phyloP scores from a whole-genome alignment of 2,888 invertebrate species.

The Melanostoma mellinum region DNA sequence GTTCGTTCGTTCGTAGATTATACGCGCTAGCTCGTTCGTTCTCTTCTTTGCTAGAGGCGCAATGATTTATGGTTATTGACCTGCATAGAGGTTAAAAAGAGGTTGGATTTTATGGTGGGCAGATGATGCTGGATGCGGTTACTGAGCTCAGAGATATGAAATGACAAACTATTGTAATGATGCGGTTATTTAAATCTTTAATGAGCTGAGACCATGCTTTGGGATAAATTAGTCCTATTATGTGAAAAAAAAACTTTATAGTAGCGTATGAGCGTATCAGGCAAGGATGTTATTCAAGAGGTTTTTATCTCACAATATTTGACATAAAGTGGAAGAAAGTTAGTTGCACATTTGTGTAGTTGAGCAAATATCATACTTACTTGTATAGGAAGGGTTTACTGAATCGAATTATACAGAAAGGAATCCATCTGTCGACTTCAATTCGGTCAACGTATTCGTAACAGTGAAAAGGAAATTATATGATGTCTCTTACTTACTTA shows the following conservation, averaged over 20 bases:
- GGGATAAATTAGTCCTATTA: slow-evolving; percentile 24
- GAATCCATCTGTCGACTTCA: too few species aligned
- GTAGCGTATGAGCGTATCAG: too few species aligned
- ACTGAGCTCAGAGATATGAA: slow-evolving; percentile 51
- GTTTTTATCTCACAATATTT: too few species aligned
- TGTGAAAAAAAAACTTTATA: slow-evolving; percentile 6
- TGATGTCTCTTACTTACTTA: too few species aligned
- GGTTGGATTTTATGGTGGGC: slow-evolving; percentile 54
- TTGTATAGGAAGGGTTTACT: too few species aligned
- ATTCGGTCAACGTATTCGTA: too few species aligned
- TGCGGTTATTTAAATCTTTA: slow-evolving; percentile 70
- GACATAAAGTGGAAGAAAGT: too few species aligned
- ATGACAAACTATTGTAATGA: slow-evolving; percentile 66
- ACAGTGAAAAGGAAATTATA: too few species aligned
- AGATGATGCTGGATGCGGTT: slow-evolving; percentile 55
- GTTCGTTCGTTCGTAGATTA: neutral
- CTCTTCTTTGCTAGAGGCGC: neutral
- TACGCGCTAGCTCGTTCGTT: slow-evolving; percentile 13
- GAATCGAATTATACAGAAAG: too few species aligned
- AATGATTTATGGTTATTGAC: slow-evolving; percentile 71
- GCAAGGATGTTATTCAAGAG: too few species aligned
- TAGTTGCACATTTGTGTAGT: too few species aligned
- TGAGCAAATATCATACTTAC: too few species aligned
- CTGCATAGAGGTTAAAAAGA: slow-evolving; percentile 66
- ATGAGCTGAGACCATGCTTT: slow-evolving; percentile 45